Conservation (phyloP, 2,888 invertebrate species). For the Phalera bucephala region DNA sequence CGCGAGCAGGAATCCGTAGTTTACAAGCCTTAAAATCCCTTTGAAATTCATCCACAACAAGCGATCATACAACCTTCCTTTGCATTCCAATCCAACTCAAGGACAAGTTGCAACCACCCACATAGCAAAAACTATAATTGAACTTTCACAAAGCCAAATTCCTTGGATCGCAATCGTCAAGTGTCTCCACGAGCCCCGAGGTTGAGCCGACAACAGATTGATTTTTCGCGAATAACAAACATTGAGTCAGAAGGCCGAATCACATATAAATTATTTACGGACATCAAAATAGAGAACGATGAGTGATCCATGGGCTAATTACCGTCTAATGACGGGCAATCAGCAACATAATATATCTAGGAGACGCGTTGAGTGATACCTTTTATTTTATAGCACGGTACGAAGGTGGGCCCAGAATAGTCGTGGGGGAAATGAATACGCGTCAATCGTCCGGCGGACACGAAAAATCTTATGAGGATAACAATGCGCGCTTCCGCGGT, state of each 20-base stretch:
- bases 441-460: conserved; percentile 63
- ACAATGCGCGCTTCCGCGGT: conserved; percentile 67
- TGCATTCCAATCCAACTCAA: no score
- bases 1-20: no score
- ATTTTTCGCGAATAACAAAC: conserved; percentile 44
- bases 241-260: conserved; percentile 35
- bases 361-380: conserved; percentile 72
- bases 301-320: conserved; percentile 79
- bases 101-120: no score
- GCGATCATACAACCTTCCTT: no score
- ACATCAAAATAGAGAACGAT: conserved; percentile 66
- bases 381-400: conserved; percentile 74
- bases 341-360: conserved; percentile 73
- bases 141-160: conserved; percentile 1
- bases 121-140: conserved; percentile 5
- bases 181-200: not conserved
- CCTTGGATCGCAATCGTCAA: not conserved
- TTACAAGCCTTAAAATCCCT: no score
- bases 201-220: conserved; percentile 17
- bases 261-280: conserved; percentile 61
- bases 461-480: conserved; percentile 56
- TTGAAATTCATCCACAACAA: no score
- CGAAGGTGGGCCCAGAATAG: conserved; percentile 49
- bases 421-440: conserved; percentile 68
- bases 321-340: conserved; percentile 78